phyloP scores from a whole-genome alignment of 2,797 vertebrate species.

The Podargus strigoides region DNA sequence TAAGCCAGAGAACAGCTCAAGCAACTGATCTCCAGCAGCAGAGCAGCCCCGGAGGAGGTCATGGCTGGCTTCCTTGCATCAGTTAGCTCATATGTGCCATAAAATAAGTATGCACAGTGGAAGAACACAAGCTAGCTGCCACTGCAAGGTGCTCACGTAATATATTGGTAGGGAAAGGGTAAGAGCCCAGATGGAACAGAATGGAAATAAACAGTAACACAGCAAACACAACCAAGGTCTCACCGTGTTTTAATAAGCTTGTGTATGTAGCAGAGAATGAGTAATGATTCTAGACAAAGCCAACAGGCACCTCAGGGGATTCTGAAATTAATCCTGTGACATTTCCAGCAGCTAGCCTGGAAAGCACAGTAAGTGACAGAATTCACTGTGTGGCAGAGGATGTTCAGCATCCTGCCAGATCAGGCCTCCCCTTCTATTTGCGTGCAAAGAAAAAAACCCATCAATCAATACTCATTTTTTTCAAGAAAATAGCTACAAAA shows the following conservation, averaged over 20 bases:
- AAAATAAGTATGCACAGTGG: not conserved
- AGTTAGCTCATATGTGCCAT: not conserved
- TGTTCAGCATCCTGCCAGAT: not conserved
- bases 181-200: not conserved
- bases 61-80: not conserved
- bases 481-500: not conserved
- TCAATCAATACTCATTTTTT: not conserved
- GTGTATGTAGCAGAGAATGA: not conserved
- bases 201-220: not conserved
- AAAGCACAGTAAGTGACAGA: not conserved
- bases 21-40: not conserved
- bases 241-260: not conserved
- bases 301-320: conserved; percentile 10
- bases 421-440: not conserved
- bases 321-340: conserved; percentile 21
- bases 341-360: conserved; percentile 6
- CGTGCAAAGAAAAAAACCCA: not conserved
- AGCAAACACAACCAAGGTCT: not conserved
- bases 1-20: not conserved
- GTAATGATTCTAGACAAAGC: conserved; percentile 16
- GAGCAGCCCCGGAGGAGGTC: not conserved
- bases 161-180: not conserved
- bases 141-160: not conserved
- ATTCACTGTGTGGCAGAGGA: not conserved
- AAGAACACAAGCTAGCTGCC: not conserved